Conservation (phyloP, 2,113 vertebrate genomes). For the Protomyctophum bolini region DNA sequence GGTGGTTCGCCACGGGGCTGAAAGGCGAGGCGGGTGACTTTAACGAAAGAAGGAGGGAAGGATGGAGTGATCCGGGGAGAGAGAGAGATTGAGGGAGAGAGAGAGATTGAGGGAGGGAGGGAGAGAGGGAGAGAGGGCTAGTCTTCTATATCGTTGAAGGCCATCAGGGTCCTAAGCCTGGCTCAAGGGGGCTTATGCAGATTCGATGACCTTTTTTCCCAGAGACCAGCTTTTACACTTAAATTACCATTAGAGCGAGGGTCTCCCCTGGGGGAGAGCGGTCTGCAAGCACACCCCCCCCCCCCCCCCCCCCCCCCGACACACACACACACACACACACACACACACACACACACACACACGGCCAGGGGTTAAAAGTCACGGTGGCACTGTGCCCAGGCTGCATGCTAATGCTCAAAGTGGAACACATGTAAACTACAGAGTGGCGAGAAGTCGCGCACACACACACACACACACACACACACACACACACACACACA, state of each 20-base stretch:
- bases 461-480: constrained; percentile 11
- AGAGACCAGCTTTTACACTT: constrained; percentile 94
- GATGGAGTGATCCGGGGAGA: constrained; percentile 35
- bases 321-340: too few species aligned
- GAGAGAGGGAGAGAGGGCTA: constrained; percentile 65
- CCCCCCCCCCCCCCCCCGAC: not conserved
- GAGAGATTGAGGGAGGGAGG: not conserved
- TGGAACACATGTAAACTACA: constrained; percentile 79
- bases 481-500: constrained; percentile 17
- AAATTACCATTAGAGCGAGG: constrained; percentile 91
- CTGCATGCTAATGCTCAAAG: constrained; percentile 81
- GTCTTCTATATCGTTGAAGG: constrained; percentile 65
- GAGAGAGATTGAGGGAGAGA: not conserved
- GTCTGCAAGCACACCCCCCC: constrained; percentile 73
- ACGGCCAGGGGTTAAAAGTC: constrained; percentile 86
- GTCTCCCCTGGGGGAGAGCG: constrained; percentile 81
- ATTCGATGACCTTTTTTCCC: constrained; percentile 96
- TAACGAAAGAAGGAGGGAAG: constrained; percentile 9
- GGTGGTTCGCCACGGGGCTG: not conserved
- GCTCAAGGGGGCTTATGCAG: constrained; percentile 92
- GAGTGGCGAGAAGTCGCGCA: constrained; percentile 37
- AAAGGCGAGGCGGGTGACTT: constrained; percentile 21
- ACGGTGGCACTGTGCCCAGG: constrained; percentile 81
- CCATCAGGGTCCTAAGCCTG: constrained; percentile 87
- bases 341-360: constrained; percentile 15